phyloP scores from a whole-genome alignment of 2,797 vertebrate species.

The Zenarchopterus dispar region DNA sequence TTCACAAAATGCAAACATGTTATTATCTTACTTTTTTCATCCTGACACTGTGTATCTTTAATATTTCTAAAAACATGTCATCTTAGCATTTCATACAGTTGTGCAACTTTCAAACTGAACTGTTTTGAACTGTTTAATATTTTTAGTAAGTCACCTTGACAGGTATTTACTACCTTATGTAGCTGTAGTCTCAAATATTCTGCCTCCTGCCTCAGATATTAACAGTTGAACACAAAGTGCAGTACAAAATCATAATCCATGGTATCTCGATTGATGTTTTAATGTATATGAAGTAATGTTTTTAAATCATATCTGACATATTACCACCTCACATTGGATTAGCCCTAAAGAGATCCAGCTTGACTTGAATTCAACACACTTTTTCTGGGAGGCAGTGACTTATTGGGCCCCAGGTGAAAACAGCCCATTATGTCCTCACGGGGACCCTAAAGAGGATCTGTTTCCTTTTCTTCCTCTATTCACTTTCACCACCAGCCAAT shows the following conservation, averaged over 20 bases:
- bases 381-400: slow-evolving; percentile 36
- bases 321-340: neutral
- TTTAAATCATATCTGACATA: neutral
- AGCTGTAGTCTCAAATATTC: no score
- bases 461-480: slow-evolving; percentile 47
- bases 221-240: no score
- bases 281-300: neutral
- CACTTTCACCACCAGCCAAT: slow-evolving; percentile 17
- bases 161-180: no score
- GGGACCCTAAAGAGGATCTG: slow-evolving; percentile 62
- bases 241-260: slow-evolving; percentile 5
- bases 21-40: no score
- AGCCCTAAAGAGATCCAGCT: slow-evolving; percentile 4
- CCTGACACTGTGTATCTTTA: no score
- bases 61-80: no score
- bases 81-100: no score
- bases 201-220: no score
- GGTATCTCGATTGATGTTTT: neutral
- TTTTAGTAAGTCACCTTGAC: no score
- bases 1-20: no score
- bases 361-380: slow-evolving; percentile 30
- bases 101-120: no score
- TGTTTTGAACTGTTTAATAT: no score
- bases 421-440: slow-evolving; percentile 57
- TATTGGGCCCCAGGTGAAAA: slow-evolving; percentile 59